Evolutionary conservation across 2,113 vertebrate species (phyloP).

Genomic region (Hippocampus comes): DNA sequence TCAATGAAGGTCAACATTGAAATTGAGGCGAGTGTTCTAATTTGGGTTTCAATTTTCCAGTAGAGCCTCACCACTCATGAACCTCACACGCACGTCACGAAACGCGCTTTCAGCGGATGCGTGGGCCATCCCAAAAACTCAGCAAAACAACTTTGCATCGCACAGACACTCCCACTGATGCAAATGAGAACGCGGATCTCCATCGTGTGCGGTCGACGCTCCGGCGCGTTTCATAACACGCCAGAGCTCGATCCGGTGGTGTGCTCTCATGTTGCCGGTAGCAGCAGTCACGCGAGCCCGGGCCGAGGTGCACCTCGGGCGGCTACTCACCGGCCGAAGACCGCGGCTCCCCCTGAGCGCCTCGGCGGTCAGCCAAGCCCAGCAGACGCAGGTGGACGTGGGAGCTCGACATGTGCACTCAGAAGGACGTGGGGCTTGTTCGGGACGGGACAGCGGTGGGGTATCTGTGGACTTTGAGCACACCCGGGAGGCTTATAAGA

Average conservation of each 20-base stretch:
- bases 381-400: constrained; percentile 4
- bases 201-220: not conserved
- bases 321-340: constrained; percentile 16
- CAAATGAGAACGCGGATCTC: not conserved
- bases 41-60: no score
- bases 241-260: not conserved
- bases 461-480: constrained; percentile 68
- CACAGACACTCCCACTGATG: not conserved
- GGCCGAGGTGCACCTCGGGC: constrained; percentile 8
- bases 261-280: constrained; percentile 40
- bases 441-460: constrained; percentile 21
- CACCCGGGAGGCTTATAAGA: constrained; percentile 73
- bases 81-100: no score
- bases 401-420: constrained; percentile 7
- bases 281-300: constrained; percentile 20
- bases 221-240: not conserved
- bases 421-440: not conserved
- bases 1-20: no score
- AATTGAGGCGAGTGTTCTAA: no score
- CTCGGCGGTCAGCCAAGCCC: constrained; percentile 10
- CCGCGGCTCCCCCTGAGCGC: constrained; percentile 17
- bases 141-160: not conserved
- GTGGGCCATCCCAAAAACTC: not conserved
- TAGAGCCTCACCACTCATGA: no score
- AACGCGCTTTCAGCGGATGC: no score